Conservation (phyloP, 2,113 vertebrate genomes). For the Crypturellus undulatus region DNA sequence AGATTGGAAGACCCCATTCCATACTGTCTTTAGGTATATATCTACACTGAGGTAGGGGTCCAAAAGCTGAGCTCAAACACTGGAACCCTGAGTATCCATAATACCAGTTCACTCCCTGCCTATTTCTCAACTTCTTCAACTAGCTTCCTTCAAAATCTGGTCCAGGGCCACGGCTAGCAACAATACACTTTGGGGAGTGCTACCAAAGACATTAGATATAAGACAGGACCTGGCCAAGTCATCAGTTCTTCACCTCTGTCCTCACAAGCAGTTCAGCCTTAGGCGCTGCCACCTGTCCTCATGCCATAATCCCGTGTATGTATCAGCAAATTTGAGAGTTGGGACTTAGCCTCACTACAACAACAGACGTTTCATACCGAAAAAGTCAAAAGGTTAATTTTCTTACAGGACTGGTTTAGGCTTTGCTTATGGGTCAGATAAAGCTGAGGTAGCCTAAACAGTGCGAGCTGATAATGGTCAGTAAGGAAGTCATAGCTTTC, state of each 20-base stretch:
- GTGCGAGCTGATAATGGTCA: not conserved
- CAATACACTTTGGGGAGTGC: not conserved
- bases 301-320: accelerated
- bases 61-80: not conserved
- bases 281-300: accelerated
- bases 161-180: not conserved
- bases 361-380: not conserved
- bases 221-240: not conserved
- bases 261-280: not conserved
- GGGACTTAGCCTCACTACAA: not conserved
- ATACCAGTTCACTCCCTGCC: not conserved
- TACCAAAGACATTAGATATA: not conserved
- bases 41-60: not conserved
- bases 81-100: not conserved
- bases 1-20: not conserved
- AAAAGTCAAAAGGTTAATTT: not conserved
- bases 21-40: not conserved
- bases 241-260: not conserved
- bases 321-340: accelerated
- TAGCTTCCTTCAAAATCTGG: not conserved
- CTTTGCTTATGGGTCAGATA: not conserved
- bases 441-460: not conserved
- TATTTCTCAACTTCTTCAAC: not conserved
- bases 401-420: not conserved
- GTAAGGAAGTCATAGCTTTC: not conserved